A percentile compares a stretch with the other conserved stretches of the same genome.
Evolutionary conservation across 2,113 vertebrate genomes (phyloP).

Genomic region (Grammomys surdaster): DNA sequence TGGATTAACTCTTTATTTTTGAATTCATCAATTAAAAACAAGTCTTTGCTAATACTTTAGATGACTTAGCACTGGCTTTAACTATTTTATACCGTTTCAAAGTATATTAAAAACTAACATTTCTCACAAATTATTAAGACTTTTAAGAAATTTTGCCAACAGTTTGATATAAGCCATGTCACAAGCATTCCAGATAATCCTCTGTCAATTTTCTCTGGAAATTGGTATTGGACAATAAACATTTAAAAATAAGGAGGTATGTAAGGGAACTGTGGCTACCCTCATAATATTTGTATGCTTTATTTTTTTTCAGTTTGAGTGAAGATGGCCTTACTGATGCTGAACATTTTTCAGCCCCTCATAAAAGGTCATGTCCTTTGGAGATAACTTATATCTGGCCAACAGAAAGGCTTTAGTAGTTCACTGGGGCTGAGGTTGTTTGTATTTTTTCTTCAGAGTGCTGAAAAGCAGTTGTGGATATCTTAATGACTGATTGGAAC

Average conservation of each 20-base stretch:
- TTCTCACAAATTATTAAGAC: neutral
- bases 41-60: neutral
- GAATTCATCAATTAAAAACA: neutral
- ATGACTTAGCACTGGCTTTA: neutral
- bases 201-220: neutral
- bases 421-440: neutral
- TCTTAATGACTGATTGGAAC: neutral
- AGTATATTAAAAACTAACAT: neutral
- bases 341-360: neutral
- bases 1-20: neutral
- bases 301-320: neutral
- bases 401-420: neutral
- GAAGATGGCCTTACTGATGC: neutral
- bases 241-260: neutral
- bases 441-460: neutral
- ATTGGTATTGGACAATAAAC: neutral
- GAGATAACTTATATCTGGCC: neutral
- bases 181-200: neutral
- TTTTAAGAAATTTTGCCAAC: neutral
- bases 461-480: neutral
- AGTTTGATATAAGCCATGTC: neutral
- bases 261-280: neutral
- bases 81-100: neutral
- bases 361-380: neutral
- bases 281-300: neutral